Evolutionary conservation across 2,888 invertebrate genomes (phyloP), one percentile per base, ranked within the genome.

Genomic region (Pandemis cinnamomeana): DNA sequence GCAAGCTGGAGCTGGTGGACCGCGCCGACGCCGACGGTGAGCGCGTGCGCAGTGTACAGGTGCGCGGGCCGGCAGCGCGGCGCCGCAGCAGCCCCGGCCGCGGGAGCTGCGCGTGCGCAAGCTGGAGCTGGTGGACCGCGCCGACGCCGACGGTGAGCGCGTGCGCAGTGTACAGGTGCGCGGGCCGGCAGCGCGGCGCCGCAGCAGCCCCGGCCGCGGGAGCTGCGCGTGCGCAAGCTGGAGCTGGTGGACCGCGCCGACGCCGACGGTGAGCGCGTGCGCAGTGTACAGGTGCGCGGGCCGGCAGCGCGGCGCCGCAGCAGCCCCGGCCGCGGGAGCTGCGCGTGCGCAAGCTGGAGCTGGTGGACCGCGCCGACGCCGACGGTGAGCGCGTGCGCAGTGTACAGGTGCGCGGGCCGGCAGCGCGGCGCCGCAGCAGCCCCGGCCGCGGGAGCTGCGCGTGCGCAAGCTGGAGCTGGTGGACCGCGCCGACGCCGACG

Each of bases 71-170:
- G 10, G 81, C n/a, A n/a, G n/a, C n/a, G 85, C 8, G 87, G 86
- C 7, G 98, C 99, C n/a, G 86, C 97, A 55, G 55, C 55, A 55
- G 55, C 55, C 20, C 73, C 96, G 97, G 77, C 95, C 98, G 62
- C 99, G 99, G 87, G 99, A 99, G 91, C 97, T 98, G 83, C 97
- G 97, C 87, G 97, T 99, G 77, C 94, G 99, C 7, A 98, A 98
- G 87, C 96, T 99, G 77, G 98, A 99, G 86, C 97, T 99, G 46
- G 95, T 97, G 61, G 99, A 99, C 88, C 95, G 97, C 66, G 96
- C 96, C n/a, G 99, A 99, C 83, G 96, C 97, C 0, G 98, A 98
- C 68, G 98, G 89, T 86, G 4, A 87, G 86, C 79, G 87, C 86
- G 69, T 80, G 83, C 44, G 80, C 82, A 8, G 80, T n/a, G n/a